Conservation (phyloP, 2,113 vertebrate species). For the Poecile atricapillus region DNA sequence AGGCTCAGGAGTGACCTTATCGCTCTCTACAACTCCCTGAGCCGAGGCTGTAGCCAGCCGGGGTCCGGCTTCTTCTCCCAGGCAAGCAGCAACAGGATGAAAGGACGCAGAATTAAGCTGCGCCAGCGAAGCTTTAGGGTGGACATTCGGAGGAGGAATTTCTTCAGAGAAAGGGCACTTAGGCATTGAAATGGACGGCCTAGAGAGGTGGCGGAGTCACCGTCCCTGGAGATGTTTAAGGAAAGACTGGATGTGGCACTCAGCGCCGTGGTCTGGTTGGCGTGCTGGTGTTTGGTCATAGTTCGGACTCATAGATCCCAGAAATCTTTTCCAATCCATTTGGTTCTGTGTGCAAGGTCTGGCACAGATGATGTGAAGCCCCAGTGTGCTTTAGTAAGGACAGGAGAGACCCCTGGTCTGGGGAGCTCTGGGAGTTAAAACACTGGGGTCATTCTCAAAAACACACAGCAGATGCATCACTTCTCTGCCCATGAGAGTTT, state of each 20-base stretch:
- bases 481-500: rapidly evolving
- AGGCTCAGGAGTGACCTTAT: not conserved
- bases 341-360: not conserved
- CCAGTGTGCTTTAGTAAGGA: not conserved
- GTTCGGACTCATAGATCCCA: not conserved
- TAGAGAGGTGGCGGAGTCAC: not conserved
- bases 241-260: not conserved
- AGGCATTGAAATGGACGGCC: not conserved
- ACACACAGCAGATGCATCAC: rapidly evolving
- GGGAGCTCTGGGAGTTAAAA: not conserved
- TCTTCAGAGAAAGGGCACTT: not conserved
- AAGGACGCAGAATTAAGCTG: not conserved
- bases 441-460: rapidly evolving
- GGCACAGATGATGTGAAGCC: rapidly evolving
- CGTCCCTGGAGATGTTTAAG: not conserved
- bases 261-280: not conserved
- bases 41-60: not conserved
- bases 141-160: not conserved
- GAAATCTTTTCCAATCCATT: not conserved
- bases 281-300: not conserved
- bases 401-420: not conserved
- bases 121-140: not conserved
- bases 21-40: not conserved
- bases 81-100: not conserved
- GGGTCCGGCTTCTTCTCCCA: not conserved